Evolutionary conservation across 2,888 invertebrate genomes (phyloP).

Genomic region (Drosophila sordidapex): DNA sequence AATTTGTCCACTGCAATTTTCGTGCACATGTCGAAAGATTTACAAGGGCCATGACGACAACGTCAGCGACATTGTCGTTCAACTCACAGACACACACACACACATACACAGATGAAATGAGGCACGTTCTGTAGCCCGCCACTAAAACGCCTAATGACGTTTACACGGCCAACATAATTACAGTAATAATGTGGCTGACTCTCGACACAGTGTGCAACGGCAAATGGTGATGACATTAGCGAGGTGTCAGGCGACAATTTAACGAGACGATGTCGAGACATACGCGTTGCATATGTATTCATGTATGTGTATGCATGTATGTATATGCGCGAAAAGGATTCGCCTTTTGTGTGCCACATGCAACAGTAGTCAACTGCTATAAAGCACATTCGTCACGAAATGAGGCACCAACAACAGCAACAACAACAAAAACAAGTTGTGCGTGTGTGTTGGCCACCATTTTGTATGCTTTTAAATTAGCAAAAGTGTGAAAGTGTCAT

Average conservation of each 20-base stretch:
- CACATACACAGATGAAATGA: conserved; percentile 11
- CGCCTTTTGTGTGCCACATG: conserved; percentile 59
- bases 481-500: conserved; percentile 83
- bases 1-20: conserved; percentile 59
- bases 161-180: conserved; percentile 79
- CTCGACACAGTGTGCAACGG: conserved; percentile 29
- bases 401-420: conserved; percentile 37
- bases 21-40: conserved; percentile 56
- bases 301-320: neutral
- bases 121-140: conserved; percentile 55
- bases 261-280: conserved; percentile 60
- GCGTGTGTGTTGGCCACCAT: conserved; percentile 74
- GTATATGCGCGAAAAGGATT: conserved; percentile 58
- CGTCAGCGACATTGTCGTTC: conserved; percentile 30
- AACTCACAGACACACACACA: conserved; percentile 2
- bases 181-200: conserved; percentile 76
- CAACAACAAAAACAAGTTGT: conserved; percentile 35
- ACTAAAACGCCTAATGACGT: conserved; percentile 78
- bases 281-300: conserved; percentile 43
- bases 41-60: conserved; percentile 29
- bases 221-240: conserved; percentile 76
- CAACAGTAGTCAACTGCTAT: conserved; percentile 57
- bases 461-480: conserved; percentile 82
- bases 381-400: conserved; percentile 77
- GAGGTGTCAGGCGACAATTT: conserved; percentile 79